A percentile compares a stretch with the other conserved stretches of the same genome.
phyloP scores from a whole-genome alignment of 2,797 vertebrate species.

The Harpagifer antarcticus region DNA sequence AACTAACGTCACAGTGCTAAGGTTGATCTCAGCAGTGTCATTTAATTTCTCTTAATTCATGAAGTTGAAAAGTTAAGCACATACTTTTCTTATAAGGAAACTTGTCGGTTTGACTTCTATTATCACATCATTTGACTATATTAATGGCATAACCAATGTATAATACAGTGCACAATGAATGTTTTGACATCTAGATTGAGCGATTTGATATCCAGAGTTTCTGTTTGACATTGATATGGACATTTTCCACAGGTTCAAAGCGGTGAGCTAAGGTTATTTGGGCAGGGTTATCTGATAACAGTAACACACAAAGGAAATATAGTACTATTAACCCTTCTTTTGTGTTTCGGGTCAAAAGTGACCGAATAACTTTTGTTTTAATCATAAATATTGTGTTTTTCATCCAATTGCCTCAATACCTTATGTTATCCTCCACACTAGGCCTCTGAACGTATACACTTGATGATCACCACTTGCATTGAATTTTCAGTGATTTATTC shows the following conservation, averaged over 20 bases:
- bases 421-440: too few relatives aligned
- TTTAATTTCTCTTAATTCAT: background rate
- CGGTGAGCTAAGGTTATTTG: background rate
- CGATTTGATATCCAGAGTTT: conserved; percentile 15
- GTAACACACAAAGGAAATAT: conserved; percentile 6
- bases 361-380: too few relatives aligned
- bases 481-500: too few relatives aligned
- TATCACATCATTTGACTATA: conserved; percentile 3
- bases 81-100: background rate
- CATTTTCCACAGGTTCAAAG: conserved; percentile 34
- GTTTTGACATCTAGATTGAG: conserved; percentile 22
- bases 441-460: too few relatives aligned
- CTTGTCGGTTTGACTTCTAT: background rate
- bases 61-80: background rate
- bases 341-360: too few relatives aligned
- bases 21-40: background rate
- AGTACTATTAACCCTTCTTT: too few relatives aligned
- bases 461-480: too few relatives aligned
- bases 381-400: too few relatives aligned
- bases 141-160: background rate
- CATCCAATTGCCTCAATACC: too few relatives aligned
- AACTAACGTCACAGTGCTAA: background rate
- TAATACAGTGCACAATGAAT: background rate
- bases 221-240: conserved; percentile 35
- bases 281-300: conserved; percentile 33